phyloP scores from a whole-genome alignment of 2,888 invertebrate genomes.

The Elysia crispata region DNA sequence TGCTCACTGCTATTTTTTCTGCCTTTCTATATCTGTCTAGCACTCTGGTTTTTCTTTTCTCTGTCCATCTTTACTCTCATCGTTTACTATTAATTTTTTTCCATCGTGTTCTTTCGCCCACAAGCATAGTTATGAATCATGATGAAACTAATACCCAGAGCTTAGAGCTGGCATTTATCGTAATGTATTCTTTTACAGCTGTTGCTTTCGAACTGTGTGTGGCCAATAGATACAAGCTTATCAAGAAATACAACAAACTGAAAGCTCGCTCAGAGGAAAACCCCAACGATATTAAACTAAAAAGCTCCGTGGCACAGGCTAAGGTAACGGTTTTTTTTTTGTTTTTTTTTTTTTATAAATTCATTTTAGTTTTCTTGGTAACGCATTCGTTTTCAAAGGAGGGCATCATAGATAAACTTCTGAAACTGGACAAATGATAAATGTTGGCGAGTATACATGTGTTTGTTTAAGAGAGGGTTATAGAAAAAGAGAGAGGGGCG shows the following conservation, averaged over 20 bases:
- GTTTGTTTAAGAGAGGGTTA: no score
- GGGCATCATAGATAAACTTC: no score
- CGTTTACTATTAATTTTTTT: no score
- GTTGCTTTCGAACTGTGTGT: constrained; percentile 73
- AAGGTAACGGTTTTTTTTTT: constrained; percentile 58
- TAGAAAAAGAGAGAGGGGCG: no score
- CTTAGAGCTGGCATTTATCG: neutral
- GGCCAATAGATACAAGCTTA: constrained; percentile 75
- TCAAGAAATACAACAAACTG: constrained; percentile 70
- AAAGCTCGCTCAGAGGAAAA: constrained; percentile 60
- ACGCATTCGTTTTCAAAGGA: no score
- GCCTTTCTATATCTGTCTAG: neutral
- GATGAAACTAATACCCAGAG: neutral
- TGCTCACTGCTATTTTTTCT: no score
- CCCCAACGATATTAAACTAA: constrained; percentile 63
- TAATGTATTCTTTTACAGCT: constrained; percentile 60
- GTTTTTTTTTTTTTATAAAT: neutral
- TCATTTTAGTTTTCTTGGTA: neutral
- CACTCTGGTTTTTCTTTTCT: constrained; percentile 6
- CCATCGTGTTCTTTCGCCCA: no score
- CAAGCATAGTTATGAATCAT: neutral
- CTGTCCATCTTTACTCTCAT: neutral
- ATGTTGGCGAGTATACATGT: no score
- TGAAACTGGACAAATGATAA: no score
- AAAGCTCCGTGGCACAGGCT: constrained; percentile 65